Percentiles rank a stretch among this genome's conserved stretches.
Conservation (phyloP, 2,797 vertebrate species). For the Thunnus albacares region DNA sequence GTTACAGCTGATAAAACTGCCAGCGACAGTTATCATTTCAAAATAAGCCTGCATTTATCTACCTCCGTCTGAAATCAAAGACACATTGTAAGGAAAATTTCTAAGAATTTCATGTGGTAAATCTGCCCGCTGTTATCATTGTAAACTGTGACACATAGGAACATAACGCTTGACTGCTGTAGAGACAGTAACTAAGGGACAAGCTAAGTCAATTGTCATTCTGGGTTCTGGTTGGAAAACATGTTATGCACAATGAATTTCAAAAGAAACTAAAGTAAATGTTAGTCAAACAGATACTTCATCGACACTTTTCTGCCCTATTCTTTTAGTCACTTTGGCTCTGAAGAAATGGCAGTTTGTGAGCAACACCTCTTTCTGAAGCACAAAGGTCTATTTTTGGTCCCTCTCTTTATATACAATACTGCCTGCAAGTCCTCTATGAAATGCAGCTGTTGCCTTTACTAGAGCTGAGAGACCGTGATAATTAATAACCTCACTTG, state of each 20-base stretch:
- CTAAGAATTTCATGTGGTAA: neutral
- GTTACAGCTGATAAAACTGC: too few species aligned
- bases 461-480: constrained; percentile 65
- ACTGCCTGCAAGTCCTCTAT: constrained; percentile 59
- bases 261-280: neutral
- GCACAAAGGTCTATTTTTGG: constrained; percentile 62
- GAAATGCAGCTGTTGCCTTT: constrained; percentile 77
- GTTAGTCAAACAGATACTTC: constrained; percentile 7
- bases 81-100: too few species aligned
- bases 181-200: too few species aligned
- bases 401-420: constrained; percentile 65
- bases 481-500: constrained; percentile 82
- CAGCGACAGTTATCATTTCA: too few species aligned
- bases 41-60: too few species aligned
- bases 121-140: neutral
- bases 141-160: too few species aligned
- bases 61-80: too few species aligned
- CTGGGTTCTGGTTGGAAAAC: neutral
- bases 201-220: neutral
- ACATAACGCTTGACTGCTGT: too few species aligned
- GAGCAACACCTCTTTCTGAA: constrained; percentile 45
- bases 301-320: neutral
- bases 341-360: constrained; percentile 48
- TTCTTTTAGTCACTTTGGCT: constrained; percentile 22
- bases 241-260: neutral